Base-by-base conservation (phyloP, 2,797 vertebrate species). In the Acomys russatus region DNA sequence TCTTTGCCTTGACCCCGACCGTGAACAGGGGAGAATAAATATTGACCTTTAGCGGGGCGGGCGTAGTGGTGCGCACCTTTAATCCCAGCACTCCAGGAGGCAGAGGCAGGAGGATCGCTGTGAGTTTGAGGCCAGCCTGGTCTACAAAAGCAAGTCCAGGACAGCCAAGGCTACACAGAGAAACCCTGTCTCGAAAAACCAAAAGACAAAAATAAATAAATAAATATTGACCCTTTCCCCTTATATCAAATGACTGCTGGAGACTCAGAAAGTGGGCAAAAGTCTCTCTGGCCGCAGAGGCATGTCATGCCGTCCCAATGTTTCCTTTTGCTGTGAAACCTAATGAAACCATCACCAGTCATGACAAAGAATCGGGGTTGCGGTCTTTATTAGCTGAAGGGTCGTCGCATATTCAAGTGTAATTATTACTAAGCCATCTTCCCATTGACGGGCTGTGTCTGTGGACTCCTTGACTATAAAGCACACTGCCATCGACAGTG, bases 301-400 rank as follows among this genome's bases (percentile, higher is more conserved):
- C 12, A 1, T 76, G 54, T 61, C 63, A 1, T 0, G 14, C 2
- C 17, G 64, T 18, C n/a, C 22, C 38, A 11, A 11, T 11, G 35
- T 84, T 82, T 68, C 63, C 56, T 64, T 35, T 68, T 22, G 28
- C 28, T 22, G 10, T 51, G 33, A 95, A 85, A 79, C 4, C 51
- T 85, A 44, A 44, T 4, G 44, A 44, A 44, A 44, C 44, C 63
- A 68, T 74, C 63, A 64, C 25, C 15, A 33, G 25, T 66, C 33
- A 49, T 56, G 33, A 33, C 35, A 25, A 8, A 63, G 28, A 83
- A 78, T 59, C 68, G 11, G 51, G 88, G 33, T 5, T n/a, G n/a
- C 64, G 8, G 0, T 44, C 80, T n/a, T 64, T 56, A 71, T n/a
- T 49, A 68, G 74, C 51, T 38, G 38, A 80, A 76, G 76, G 91